Conservation (phyloP, 2,113 vertebrate species). For the Boulengeromyrus knoepffleri region DNA sequence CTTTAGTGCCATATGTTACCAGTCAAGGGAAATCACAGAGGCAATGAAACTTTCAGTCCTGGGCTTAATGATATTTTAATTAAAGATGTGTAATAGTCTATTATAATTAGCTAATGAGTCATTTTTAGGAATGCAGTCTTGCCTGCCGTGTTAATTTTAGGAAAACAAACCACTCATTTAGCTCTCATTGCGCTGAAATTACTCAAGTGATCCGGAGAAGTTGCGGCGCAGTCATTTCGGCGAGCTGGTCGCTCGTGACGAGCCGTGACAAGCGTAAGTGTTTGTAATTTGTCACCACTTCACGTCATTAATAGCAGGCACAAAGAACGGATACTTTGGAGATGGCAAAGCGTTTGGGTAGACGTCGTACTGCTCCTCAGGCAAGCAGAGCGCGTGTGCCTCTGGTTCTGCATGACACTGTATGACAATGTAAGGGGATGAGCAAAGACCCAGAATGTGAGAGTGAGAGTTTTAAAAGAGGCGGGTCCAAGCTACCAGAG, state of each 20-base stretch:
- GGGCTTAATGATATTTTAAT: constrained; percentile 15
- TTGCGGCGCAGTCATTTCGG: neutral
- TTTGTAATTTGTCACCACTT: neutral
- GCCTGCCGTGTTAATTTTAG: constrained; percentile 15
- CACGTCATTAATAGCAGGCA: neutral
- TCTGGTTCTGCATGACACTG: neutral
- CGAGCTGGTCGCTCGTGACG: neutral
- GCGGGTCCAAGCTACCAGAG: neutral
- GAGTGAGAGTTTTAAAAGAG: neutral
- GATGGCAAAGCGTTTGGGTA: neutral
- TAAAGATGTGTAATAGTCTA: constrained; percentile 15
- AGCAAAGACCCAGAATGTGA: neutral
- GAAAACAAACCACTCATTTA: constrained; percentile 12
- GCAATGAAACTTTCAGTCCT: neutral
- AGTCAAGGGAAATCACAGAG: constrained; percentile 5
- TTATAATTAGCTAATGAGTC: constrained; percentile 10
- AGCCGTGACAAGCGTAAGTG: neutral
- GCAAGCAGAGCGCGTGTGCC: neutral
- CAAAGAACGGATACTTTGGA: neutral
- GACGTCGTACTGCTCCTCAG: neutral
- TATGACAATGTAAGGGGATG: neutral
- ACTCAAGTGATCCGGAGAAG: neutral
- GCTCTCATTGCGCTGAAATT: neutral
- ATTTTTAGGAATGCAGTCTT: constrained; percentile 1
- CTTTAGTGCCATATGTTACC: neutral